phyloP scores from a whole-genome alignment of 2,888 invertebrate species.

The Sminthurinus aureus region DNA sequence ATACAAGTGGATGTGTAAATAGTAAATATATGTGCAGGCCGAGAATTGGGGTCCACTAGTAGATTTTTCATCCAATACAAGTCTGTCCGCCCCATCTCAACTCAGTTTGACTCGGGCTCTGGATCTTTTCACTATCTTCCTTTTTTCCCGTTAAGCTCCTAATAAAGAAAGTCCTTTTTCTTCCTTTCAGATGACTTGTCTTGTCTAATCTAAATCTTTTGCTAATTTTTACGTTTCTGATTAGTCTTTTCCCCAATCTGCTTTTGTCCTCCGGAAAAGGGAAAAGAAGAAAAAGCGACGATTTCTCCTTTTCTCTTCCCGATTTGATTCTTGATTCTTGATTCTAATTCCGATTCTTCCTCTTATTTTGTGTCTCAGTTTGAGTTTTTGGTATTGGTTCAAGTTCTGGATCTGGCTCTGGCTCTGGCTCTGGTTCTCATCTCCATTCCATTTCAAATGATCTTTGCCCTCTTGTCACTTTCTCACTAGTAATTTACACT shows the following conservation, averaged over 20 bases:
- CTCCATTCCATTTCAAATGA: not conserved
- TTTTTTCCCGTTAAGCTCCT: not conserved
- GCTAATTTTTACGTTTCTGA: constrained; percentile 8
- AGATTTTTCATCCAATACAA: not conserved
- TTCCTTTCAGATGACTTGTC: constrained; percentile 4
- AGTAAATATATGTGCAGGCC: too few relatives aligned
- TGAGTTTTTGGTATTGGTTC: too few relatives aligned
- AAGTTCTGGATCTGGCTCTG: not conserved
- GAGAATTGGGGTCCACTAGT: not conserved
- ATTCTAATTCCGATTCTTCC: not conserved
- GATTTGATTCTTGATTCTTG: not conserved
- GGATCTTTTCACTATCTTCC: too few relatives aligned
- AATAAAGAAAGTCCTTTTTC: not conserved
- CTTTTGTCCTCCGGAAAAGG: not conserved
- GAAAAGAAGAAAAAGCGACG: not conserved
- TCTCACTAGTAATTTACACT: not conserved
- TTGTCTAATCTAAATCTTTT: constrained; percentile 16
- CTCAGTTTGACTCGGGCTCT: not conserved
- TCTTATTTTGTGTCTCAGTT: not conserved
- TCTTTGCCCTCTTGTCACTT: not conserved
- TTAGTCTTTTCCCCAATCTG: not conserved
- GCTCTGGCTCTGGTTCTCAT: not conserved
- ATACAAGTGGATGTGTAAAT: too few relatives aligned
- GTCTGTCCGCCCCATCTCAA: constrained; percentile 6
- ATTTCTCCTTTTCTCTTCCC: not conserved